Base-by-base conservation (phyloP, 2,113 vertebrate genomes). In the Crypturellus undulatus region DNA sequence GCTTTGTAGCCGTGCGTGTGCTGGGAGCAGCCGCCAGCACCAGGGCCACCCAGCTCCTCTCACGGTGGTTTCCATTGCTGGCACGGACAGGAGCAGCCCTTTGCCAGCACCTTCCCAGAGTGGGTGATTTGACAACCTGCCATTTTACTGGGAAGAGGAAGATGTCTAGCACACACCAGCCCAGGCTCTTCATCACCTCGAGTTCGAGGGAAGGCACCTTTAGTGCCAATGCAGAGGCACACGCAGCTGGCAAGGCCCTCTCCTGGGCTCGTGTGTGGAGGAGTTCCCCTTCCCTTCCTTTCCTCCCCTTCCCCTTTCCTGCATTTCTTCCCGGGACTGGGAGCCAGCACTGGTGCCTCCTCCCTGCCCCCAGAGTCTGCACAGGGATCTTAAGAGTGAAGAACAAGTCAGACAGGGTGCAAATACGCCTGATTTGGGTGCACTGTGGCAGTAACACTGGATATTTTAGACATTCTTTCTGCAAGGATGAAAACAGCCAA, bases 271-370 rank as follows among this genome's bases (percentile, higher is more conserved):
- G 0, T 2, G 1, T 6, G 15, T 7, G 12, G 5, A 81, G 72
- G 30, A 54, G 20, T 36, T 79, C 24, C 49, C 1, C 3, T 52
- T 65, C 49, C 49, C 21, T 4, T 25, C 68, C 62, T 40, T 54
- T 56, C 47, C 47, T 81, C 20, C 52, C 1, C 3, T 52, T 69
- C 28, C 71, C 62, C 38, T 59, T 64, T 73, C 11, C n/a, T 2
- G 1, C 54, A 16, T 32, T 25, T 17, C 0, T 0, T 11, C 12
- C 20, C 2, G 12, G 0, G 1, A 11, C 40, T 3, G 1, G 32
- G 24, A 63, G 42, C 59, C 70, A 60, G 42, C 2, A 2, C 58
- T 15, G 45, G 42, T 42, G 59, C 15, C 34, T 70, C 36, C 8
- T 42, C 54, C 56, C 83, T 4, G 1, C 12, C 15, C 43, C 0